A percentile compares a stretch with the other conserved stretches of the same genome.
Conservation (phyloP, 2,888 invertebrate species). For the Crepidodera aurea region DNA sequence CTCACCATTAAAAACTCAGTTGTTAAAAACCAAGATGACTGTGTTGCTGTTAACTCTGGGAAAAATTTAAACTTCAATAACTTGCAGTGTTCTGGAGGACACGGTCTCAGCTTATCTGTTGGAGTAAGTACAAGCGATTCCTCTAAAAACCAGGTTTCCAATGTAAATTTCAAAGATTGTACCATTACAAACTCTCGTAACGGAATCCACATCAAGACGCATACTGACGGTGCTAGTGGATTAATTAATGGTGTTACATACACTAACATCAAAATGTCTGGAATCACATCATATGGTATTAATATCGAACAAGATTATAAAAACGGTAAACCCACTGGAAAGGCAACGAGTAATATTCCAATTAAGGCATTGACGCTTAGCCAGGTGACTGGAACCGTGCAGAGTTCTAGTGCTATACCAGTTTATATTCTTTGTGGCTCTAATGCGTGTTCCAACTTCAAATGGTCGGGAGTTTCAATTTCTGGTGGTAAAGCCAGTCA, state of each 20-base stretch:
- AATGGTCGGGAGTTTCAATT: conserved; percentile 32
- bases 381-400: conserved; percentile 31
- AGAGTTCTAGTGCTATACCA: conserved; percentile 1
- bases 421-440: conserved; percentile 40
- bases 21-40: conserved; percentile 42
- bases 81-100: conserved; percentile 39
- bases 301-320: conserved; percentile 43
- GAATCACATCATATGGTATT: conserved; percentile 37
- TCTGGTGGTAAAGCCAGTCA: conserved; percentile 18
- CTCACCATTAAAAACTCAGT: conserved; percentile 24
- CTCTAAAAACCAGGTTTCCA: conserved; percentile 29
- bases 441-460: conserved; percentile 36
- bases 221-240: conserved; percentile 36
- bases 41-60: conserved; percentile 40
- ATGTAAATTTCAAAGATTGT: conserved; percentile 32
- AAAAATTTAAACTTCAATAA: conserved; percentile 30
- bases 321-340: conserved; percentile 28
- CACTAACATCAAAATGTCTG: conserved; percentile 33
- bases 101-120: conserved; percentile 40
- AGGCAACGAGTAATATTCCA: conserved; percentile 38
- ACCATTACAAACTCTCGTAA: conserved; percentile 31
- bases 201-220: conserved; percentile 42
- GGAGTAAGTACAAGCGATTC: conserved; percentile 33
- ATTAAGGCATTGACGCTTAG: conserved; percentile 33
- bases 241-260: conserved; percentile 35